Evolutionary conservation across 2,888 invertebrate genomes (phyloP).

Genomic region (Nesidiocoris tenuis): DNA sequence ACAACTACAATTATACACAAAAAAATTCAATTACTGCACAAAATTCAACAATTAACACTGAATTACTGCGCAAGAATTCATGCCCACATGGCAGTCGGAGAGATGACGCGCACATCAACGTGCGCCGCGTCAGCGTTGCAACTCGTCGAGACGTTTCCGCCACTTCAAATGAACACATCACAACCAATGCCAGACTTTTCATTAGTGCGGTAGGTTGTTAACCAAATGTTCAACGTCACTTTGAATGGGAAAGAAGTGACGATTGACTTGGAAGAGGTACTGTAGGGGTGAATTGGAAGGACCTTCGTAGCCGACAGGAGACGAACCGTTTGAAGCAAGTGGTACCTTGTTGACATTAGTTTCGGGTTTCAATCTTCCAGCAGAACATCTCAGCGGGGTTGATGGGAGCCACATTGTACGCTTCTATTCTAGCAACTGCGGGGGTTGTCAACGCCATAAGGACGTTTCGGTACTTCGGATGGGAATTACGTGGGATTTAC

Average conservation of each 20-base stretch:
- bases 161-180: constrained; percentile 16
- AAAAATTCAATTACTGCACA: too few species aligned
- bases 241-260: constrained; percentile 5
- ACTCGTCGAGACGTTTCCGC: constrained; percentile 6
- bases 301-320: background rate
- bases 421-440: background rate
- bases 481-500: constrained; percentile 23
- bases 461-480: background rate
- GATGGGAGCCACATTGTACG: constrained; percentile 30
- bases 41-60: too few species aligned
- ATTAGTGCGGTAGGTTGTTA: constrained; percentile 19
- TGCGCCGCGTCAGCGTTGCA: too few species aligned
- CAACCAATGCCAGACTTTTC: background rate
- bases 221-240: constrained; percentile 23
- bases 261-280: background rate
- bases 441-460: background rate
- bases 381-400: background rate
- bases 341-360: constrained; percentile 35
- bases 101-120: too few species aligned
- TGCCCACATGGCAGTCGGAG: too few species aligned
- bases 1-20: too few species aligned
- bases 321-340: constrained; percentile 30
- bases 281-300: background rate
- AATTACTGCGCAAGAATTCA: too few species aligned
- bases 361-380: constrained; percentile 22